These are phyloP conservation scores for Aspidiotus rigidus DNA, from an alignment of 2,888 invertebrate genomes.

Conservation along the genomic window DNA sequence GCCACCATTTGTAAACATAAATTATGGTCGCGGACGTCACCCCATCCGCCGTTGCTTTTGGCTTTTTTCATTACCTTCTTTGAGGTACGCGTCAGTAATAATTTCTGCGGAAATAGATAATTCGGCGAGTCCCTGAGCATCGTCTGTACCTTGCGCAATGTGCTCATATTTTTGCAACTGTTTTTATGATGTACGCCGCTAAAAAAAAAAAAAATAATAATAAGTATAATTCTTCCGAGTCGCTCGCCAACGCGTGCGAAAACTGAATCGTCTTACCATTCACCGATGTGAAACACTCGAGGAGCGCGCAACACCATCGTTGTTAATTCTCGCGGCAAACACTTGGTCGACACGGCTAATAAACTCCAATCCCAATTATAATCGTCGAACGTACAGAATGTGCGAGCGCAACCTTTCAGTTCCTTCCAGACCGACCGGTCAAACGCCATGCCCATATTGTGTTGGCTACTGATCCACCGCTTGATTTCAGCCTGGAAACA, in stretches of 20 bases:
- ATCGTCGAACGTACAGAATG: constrained; percentile 94
- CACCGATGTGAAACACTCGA: constrained; percentile 95
- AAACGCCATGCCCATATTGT: constrained; percentile 98
- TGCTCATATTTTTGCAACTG: constrained; percentile 77
- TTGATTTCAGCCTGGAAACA: constrained; percentile 70
- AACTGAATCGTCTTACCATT: constrained; percentile 69
- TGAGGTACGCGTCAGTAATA: constrained; percentile 57
- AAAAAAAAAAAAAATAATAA: constrained; percentile 40
- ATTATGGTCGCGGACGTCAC: constrained; percentile 65
- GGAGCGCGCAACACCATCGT: constrained; percentile 88
- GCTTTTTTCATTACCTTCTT: constrained; percentile 61
- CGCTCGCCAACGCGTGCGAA: not conserved
- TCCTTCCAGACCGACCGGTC: constrained; percentile 78
- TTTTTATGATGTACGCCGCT: constrained; percentile 96
- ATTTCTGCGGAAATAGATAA: constrained; percentile 61
- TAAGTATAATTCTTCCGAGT: not conserved
- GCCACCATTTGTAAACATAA: constrained; percentile 47
- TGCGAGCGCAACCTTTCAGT: constrained; percentile 66
- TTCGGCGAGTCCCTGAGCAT: constrained; percentile 60
- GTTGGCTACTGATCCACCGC: constrained; percentile 92
- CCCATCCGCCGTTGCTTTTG: constrained; percentile 97
- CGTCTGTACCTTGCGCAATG: constrained; percentile 74
- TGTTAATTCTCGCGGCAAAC: constrained; percentile 64
- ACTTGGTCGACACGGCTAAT: constrained; percentile 78
- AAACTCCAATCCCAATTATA: constrained; percentile 99